Percentiles rank a stretch among this genome's conserved stretches.
Conservation (phyloP, 2,888 invertebrate genomes). For the Cantharis rufa region DNA sequence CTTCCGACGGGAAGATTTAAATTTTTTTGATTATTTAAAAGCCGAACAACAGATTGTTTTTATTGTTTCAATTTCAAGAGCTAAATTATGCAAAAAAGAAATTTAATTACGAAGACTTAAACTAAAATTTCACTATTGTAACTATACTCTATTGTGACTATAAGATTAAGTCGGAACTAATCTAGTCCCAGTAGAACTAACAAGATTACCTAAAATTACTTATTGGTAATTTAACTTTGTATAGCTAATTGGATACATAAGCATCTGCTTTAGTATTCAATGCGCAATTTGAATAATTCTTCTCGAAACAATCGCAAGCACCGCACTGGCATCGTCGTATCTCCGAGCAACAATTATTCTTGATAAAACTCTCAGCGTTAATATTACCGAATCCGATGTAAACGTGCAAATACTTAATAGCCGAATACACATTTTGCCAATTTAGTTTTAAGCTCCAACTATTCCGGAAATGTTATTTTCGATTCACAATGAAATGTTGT, state of each 20-base stretch:
- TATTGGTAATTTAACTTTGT: not conserved
- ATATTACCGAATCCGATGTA: not conserved
- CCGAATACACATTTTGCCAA: not conserved
- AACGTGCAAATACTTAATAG: not conserved
- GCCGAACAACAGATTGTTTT: no score
- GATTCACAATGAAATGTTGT: slow-evolving; percentile 3
- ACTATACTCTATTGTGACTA: not conserved
- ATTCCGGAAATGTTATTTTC: not conserved
- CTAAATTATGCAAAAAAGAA: not conserved
- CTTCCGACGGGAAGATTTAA: no score
- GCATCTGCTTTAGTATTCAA: not conserved
- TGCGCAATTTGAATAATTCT: not conserved
- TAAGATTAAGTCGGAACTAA: not conserved
- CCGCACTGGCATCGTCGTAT: no score
- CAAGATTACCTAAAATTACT: not conserved
- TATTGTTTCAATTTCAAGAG: no score
- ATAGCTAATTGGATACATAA: not conserved
- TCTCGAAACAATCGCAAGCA: not conserved
- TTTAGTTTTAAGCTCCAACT: not conserved
- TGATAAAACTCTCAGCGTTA: not conserved
- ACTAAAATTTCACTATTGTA: not conserved
- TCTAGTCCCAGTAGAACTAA: not conserved
- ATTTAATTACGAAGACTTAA: not conserved
- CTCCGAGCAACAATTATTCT: not conserved
- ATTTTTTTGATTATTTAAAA: no score